These are phyloP conservation scores for Acarapis woodi DNA, from an alignment of 1,140 invertebrate genomes.

Conservation along the genomic window DNA sequence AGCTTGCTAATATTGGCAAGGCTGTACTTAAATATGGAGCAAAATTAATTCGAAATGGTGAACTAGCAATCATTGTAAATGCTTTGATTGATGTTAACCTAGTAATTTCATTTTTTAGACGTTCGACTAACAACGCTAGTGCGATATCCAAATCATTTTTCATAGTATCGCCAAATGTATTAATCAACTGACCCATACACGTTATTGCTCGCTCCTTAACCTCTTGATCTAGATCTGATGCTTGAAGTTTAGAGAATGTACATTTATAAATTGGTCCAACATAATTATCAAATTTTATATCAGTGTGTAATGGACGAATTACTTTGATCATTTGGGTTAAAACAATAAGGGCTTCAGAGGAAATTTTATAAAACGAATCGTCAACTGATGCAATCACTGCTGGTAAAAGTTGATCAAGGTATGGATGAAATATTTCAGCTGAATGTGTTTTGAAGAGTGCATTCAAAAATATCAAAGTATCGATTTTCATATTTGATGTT, in stretches of 20 bases:
- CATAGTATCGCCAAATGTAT: conserved; percentile 57
- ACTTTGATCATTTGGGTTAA: conserved; percentile 81
- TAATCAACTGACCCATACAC: conserved; percentile 81
- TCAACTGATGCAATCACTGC: conserved; percentile 55
- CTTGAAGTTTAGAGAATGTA: conserved; percentile 50
- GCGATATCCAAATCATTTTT: conserved; percentile 44
- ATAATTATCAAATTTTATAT: conserved; percentile 37
- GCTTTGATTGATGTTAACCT: conserved; percentile 82
- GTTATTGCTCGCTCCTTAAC: conserved; percentile 91
- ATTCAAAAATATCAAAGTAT: conserved; percentile 72
- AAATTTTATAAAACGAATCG: conserved; percentile 94
- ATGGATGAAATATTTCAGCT: conserved; percentile 40
- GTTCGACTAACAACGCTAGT: conserved; percentile 73
- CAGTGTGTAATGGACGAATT: conserved; percentile 39
- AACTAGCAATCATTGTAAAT: conserved; percentile 66
- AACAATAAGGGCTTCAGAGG: conserved; percentile 69
- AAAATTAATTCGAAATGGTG: conserved; percentile 55
- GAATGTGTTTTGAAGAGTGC: conserved; percentile 54
- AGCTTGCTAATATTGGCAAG: conserved; percentile 66
- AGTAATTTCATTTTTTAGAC: conserved; percentile 84
- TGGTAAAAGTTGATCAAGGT: conserved; percentile 53
- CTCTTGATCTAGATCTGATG: conserved; percentile 93
- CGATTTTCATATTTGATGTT: conserved; percentile 94
- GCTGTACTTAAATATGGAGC: conserved; percentile 57
- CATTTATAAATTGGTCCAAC: conserved; percentile 51